Evolutionary conservation across 2,888 invertebrate species (phyloP).

Genomic region (Dicyrtomina minuta): DNA sequence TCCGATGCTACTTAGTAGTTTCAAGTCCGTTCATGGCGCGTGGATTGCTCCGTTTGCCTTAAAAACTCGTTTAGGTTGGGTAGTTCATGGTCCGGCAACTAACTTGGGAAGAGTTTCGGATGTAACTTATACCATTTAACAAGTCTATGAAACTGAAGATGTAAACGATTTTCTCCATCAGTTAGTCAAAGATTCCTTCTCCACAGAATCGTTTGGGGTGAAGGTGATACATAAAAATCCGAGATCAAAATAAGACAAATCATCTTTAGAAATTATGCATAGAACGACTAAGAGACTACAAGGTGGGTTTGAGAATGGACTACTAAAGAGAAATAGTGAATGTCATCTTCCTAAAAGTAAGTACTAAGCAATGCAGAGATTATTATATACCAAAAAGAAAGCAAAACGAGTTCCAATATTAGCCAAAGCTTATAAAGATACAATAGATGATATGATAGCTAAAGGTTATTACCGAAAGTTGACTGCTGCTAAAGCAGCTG

Average conservation of each 20-base stretch:
- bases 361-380: neutral
- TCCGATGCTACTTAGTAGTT: neutral
- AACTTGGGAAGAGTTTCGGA: neutral
- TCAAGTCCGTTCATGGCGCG: constrained; percentile 10
- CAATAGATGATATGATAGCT: neutral
- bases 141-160: neutral
- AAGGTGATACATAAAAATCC: neutral
- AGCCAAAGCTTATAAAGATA: neutral
- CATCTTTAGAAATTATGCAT: neutral
- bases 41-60: constrained; percentile 14
- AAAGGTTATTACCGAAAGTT: constrained; percentile 19
- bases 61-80: constrained; percentile 30
- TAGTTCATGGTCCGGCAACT: constrained; percentile 10
- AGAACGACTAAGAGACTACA: neutral
- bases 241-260: constrained; percentile 6
- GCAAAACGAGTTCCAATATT: neutral
- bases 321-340: constrained; percentile 6
- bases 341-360: neutral
- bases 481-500: neutral
- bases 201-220: constrained; percentile 12
- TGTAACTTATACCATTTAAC: neutral
- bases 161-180: too few species aligned
- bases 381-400: neutral
- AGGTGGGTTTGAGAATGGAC: neutral
- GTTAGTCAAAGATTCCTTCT: constrained; percentile 1